These are phyloP conservation scores for Physella acuta DNA, from an alignment of 1,140 invertebrate species.

Conservation along the genomic window DNA sequence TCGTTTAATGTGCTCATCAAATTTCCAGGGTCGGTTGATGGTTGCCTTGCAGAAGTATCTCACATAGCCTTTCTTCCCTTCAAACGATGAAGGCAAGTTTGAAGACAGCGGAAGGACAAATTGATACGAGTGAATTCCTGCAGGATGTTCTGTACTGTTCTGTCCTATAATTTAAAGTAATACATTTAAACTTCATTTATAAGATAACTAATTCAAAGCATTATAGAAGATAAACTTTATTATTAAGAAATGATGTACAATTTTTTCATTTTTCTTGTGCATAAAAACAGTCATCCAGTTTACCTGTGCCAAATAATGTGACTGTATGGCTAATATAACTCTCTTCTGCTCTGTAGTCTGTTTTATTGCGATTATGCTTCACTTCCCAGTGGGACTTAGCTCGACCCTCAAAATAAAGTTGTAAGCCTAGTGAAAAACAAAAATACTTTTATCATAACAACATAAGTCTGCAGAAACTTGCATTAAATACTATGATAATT, in stretches of 20 bases:
- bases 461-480: too few relatives aligned
- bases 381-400: constrained; percentile 43
- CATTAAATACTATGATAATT: too few relatives aligned
- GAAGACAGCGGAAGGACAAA: constrained; percentile 59
- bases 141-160: constrained; percentile 37
- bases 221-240: too few relatives aligned
- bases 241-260: not conserved
- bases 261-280: not conserved
- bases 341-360: constrained; percentile 39
- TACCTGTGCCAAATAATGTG: constrained; percentile 34
- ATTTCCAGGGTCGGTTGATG: constrained; percentile 58
- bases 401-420: constrained; percentile 38
- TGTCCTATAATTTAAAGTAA: constrained; percentile 27
- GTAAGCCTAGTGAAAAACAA: too few relatives aligned
- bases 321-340: constrained; percentile 37
- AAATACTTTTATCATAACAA: too few relatives aligned
- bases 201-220: too few relatives aligned
- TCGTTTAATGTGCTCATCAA: constrained; percentile 51
- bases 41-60: constrained; percentile 60
- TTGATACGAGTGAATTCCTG: constrained; percentile 59
- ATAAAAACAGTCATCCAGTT: not conserved
- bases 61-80: constrained; percentile 60
- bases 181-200: too few relatives aligned
- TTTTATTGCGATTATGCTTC: constrained; percentile 35
- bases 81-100: constrained; percentile 62